Base-by-base conservation (phyloP, 2,797 vertebrate species). In the Myotis findleyi region DNA sequence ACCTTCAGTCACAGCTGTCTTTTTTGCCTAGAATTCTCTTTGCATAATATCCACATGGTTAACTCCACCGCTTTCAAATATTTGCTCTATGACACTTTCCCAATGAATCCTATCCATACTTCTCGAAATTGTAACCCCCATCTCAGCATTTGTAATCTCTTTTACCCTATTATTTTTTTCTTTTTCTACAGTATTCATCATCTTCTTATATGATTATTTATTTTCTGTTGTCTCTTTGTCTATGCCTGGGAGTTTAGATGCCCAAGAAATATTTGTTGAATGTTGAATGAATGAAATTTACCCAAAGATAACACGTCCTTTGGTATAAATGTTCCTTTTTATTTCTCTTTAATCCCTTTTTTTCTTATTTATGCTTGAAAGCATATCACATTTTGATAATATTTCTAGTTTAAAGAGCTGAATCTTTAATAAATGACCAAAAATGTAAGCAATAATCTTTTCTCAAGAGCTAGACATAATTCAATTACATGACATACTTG, bases 381-480 rank as follows among this genome's bases (percentile, higher is more conserved):
- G 33, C 41, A 41, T 57, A 82, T 33, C 21, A 73, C 7, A 36
- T 83, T 92, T 83, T 72, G 53, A 84, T 95, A 79, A 55, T 75
- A 72, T 59, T 72, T 81, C 36, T 75, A 38, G 25, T 93, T 79
- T 86, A 81, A 44, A 44, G 71, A 66, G 55, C 9, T 25, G 5
- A 73, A 87, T 94, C 30, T 83, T 97, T 91, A 87, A 73, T 96
- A 97, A 86, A 88, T 96, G 95, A 75, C 82, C 83, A 95, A 93
- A 97, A 97, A 95, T 33, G 66, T 73, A 91, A 95, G 90, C 76
- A 88, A 69, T 21, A 51, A 30, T 96, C 82, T 76, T 97, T 41
- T 95, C 95, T 97, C 72, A 12, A 96, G 76, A 95, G 27, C 76
- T 94, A 51, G 36, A 94, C 96, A 93, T 83, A 96, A 93, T 86